phyloP scores from a whole-genome alignment of 2,797 vertebrate species.

The Ptychadena robeensis region DNA sequence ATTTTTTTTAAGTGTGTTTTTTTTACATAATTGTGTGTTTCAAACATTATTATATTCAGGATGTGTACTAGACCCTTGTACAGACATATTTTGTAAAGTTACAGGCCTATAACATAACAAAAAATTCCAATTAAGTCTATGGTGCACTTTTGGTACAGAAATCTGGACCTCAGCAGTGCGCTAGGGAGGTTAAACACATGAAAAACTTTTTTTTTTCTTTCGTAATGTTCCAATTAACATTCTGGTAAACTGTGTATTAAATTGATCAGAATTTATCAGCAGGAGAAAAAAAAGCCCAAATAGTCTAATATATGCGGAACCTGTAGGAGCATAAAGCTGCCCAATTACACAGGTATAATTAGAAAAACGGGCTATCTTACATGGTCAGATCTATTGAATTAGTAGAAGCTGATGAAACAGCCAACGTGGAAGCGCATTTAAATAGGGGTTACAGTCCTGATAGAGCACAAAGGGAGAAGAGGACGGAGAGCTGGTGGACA shows the following conservation, averaged over 20 bases:
- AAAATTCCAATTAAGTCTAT: no score
- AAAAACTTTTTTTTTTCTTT: not conserved
- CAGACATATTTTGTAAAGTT: no score
- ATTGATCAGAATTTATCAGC: slow-evolving; percentile 33
- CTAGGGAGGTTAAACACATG: slow-evolving; percentile 21
- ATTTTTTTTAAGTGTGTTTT: no score
- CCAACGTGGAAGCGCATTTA: slow-evolving; percentile 87
- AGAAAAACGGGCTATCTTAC: slow-evolving; percentile 75
- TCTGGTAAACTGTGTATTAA: slow-evolving; percentile 21
- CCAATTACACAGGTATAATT: slow-evolving; percentile 78
- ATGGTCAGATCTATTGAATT: slow-evolving; percentile 77
- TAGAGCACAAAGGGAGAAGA: slow-evolving; percentile 93
- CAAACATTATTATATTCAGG: no score
- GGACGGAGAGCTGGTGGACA: slow-evolving; percentile 90
- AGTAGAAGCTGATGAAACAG: slow-evolving; percentile 83
- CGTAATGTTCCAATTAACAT: slow-evolving; percentile 29
- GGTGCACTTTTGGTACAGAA: no score
- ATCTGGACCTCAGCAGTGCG: no score
- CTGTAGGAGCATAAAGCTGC: slow-evolving; percentile 56
- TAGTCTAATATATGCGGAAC: slow-evolving; percentile 33
- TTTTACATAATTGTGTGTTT: no score
- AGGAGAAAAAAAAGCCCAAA: slow-evolving; percentile 37
- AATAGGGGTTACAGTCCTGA: slow-evolving; percentile 96
- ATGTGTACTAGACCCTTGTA: no score
- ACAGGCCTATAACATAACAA: no score